phyloP scores from a whole-genome alignment of 2,797 vertebrate genomes.

The Scolopax rusticola region DNA sequence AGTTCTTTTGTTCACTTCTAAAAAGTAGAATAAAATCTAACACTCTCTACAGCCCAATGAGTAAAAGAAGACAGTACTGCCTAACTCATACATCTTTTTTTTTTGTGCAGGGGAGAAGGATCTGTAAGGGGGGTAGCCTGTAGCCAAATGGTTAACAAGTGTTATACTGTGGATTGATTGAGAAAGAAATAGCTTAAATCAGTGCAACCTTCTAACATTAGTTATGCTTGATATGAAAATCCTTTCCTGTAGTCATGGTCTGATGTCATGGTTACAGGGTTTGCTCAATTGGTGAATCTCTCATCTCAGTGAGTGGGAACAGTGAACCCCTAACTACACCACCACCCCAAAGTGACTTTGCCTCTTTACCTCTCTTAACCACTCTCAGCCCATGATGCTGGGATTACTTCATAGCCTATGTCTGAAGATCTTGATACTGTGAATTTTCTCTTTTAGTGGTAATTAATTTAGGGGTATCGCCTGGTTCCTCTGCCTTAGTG shows the following conservation, averaged over 20 bases:
- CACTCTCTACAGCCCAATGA: not conserved
- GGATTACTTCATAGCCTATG: not conserved
- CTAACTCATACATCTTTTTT: not conserved
- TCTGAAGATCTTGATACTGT: not conserved
- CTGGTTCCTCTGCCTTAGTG: not conserved
- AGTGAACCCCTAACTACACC: not conserved
- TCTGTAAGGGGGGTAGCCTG: not conserved
- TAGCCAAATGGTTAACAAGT: not conserved
- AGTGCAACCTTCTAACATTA: not conserved
- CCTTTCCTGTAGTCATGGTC: not conserved
- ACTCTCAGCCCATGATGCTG: not conserved
- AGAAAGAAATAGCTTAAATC: not conserved
- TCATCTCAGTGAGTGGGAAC: not conserved
- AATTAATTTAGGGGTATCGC: not conserved
- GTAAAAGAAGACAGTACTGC: not conserved
- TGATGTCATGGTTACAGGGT: not conserved
- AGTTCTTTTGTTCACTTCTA: not conserved
- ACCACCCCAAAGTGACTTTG: not conserved
- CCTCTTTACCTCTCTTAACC: not conserved
- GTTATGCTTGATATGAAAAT: not conserved
- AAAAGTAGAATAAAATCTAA: not conserved
- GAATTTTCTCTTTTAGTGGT: not conserved
- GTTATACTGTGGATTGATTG: not conserved
- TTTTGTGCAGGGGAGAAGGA: rapidly evolving
- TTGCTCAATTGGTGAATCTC: not conserved